phyloP scores from a whole-genome alignment of 1,140 invertebrate genomes.

The Hestina assimilis region DNA sequence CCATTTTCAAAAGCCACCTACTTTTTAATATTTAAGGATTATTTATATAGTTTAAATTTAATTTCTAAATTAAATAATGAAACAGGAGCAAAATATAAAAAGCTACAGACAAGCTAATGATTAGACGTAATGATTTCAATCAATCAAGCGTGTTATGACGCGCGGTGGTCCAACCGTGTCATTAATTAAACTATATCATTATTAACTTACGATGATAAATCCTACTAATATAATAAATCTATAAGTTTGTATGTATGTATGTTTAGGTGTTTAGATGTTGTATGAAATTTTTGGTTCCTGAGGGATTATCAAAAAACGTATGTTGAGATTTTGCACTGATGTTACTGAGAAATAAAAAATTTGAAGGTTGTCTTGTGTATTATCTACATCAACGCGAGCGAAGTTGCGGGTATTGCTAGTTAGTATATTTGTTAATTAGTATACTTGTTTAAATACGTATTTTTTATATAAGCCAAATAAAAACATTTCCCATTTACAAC shows the following conservation, averaged over 20 bases:
- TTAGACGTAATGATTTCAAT: slow-evolving; percentile 31
- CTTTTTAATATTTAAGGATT: neutral
- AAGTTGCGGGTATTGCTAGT: too few relatives aligned
- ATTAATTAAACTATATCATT: slow-evolving; percentile 32
- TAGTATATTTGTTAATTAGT: neutral
- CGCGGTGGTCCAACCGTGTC: slow-evolving; percentile 30
- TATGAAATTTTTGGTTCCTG: too few relatives aligned
- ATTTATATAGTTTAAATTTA: neutral
- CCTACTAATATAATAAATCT: too few relatives aligned
- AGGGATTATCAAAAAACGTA: too few relatives aligned
- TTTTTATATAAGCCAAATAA: neutral
- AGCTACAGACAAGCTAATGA: slow-evolving; percentile 15
- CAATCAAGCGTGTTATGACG: slow-evolving; percentile 36
- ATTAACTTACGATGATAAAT: slow-evolving; percentile 9
- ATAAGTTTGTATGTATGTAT: too few relatives aligned
- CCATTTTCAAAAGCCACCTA: too few relatives aligned
- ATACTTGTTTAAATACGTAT: neutral
- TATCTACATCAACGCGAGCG: too few relatives aligned
- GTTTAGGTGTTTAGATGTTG: too few relatives aligned
- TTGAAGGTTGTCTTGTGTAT: too few relatives aligned
- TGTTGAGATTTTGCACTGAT: too few relatives aligned
- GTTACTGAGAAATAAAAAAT: too few relatives aligned
- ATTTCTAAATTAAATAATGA: slow-evolving; percentile 9
- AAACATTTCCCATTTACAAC: neutral
- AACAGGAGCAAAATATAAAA: slow-evolving; percentile 25